Base-by-base conservation (phyloP, 2,888 invertebrate genomes). In the Hoplodrina ambigua region DNA sequence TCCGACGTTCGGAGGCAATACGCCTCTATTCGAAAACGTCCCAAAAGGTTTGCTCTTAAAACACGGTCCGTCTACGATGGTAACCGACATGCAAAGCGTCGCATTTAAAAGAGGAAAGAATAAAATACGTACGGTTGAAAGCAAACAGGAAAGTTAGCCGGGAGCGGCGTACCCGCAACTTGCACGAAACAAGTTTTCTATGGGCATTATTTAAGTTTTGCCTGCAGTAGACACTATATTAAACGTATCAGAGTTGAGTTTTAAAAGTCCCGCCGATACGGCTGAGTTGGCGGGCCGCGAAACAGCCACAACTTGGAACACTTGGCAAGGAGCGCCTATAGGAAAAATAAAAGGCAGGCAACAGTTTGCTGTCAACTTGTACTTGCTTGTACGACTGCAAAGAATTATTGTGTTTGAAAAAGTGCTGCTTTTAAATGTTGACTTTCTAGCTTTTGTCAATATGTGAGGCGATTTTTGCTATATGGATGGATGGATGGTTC, bases 151-250 rank as follows among this genome's bases (percentile, higher is more conserved):
- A 93, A 93, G 91, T 93, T 92, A 89, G 89, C 90, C 87, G 85
- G 87, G 82, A 86, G 87, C 89, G 86, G 87, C 85, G 88, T 89
- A 89, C 88, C 81, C 85, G 72, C 83, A 78, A 81, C 83, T 84
- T 83, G 78, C 71, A 89, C 89, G 89, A 91, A 92, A 91, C 90
- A 93, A 94, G 92, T 93, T 93, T 90, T 88, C 90, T 89, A 88
- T 91, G 92, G 91, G 92, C 91, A 93, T 94, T 93, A 94, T 94
- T 93, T 93, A 92, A 93, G 91, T 93, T 91, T 89, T 86, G 88
- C 90, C 86, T 87, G 91, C 88, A 88, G 87, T 89, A 91, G 88
- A 91, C 91, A 90, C 91, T 91, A 92, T 92, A 91, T 91, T 91
- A 92, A 91, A 89, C 87, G 93, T 93, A 92, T 92, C 90, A 90